A percentile compares a stretch with the other conserved stretches of the same genome.
Evolutionary conservation across 2,113 vertebrate genomes (phyloP).

Genomic region (Xiphias gladius): DNA sequence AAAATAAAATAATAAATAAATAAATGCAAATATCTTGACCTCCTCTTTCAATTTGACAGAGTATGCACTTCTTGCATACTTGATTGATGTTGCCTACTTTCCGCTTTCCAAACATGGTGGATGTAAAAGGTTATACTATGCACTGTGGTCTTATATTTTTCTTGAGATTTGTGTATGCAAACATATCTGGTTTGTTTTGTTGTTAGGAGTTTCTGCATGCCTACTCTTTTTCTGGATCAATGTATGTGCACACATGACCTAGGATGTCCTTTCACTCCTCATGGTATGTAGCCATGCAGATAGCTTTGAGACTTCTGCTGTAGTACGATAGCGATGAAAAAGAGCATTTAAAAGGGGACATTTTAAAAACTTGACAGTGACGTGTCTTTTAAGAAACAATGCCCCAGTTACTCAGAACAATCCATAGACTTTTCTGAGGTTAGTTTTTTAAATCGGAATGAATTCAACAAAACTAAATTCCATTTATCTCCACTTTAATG

Average conservation of each 20-base stretch:
- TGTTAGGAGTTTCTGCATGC: neutral
- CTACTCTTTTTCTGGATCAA: neutral
- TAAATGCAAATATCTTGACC: neutral
- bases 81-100: constrained; percentile 21
- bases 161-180: neutral
- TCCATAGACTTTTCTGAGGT: neutral
- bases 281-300: neutral
- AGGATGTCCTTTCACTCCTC: neutral
- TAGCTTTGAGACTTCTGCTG: neutral
- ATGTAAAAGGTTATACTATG: neutral
- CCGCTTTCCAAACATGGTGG: neutral
- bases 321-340: neutral
- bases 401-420: neutral
- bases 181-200: neutral
- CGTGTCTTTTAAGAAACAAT: neutral
- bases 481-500: neutral
- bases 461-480: neutral
- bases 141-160: neutral
- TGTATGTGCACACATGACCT: neutral
- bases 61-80: neutral
- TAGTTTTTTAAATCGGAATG: neutral
- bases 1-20: constrained; percentile 10
- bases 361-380: neutral
- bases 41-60: neutral
- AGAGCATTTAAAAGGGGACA: constrained; percentile 18